phyloP scores from a whole-genome alignment of 2,113 vertebrate genomes.

The Cynopterus brachyotis region DNA sequence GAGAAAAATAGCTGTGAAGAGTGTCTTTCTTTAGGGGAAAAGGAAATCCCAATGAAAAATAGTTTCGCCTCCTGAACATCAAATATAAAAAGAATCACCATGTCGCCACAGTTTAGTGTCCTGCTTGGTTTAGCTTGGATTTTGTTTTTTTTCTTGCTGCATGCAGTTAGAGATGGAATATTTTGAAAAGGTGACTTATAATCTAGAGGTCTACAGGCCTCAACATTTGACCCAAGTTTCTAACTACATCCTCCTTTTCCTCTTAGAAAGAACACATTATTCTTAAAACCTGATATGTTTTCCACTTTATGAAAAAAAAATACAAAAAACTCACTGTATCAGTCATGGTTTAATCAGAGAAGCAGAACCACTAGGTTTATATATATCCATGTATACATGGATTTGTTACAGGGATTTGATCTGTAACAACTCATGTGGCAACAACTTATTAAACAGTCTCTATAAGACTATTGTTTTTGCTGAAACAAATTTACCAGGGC shows the following conservation, averaged over 20 bases:
- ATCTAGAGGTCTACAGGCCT: not conserved
- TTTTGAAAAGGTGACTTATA: constrained; percentile 8
- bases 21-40: not conserved
- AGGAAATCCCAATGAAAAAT: constrained; percentile 44
- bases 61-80: not conserved
- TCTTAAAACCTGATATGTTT: not conserved
- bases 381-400: not conserved
- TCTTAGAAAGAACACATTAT: not conserved
- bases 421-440: not conserved
- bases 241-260: not conserved
- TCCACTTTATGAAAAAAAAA: constrained; percentile 8
- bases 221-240: not conserved
- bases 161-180: constrained; percentile 29
- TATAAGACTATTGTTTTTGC: not conserved
- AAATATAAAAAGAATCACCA: constrained; percentile 28
- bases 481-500: not conserved
- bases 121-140: not conserved
- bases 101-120: not conserved
- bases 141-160: constrained; percentile 8
- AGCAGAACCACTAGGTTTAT: not conserved
- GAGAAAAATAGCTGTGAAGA: not conserved
- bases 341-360: constrained; percentile 12
- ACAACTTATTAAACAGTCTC: not conserved
- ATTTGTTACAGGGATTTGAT: not conserved
- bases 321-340: not conserved